Conservation (phyloP, 2,797 vertebrate species). For the Furcifer pardalis region DNA sequence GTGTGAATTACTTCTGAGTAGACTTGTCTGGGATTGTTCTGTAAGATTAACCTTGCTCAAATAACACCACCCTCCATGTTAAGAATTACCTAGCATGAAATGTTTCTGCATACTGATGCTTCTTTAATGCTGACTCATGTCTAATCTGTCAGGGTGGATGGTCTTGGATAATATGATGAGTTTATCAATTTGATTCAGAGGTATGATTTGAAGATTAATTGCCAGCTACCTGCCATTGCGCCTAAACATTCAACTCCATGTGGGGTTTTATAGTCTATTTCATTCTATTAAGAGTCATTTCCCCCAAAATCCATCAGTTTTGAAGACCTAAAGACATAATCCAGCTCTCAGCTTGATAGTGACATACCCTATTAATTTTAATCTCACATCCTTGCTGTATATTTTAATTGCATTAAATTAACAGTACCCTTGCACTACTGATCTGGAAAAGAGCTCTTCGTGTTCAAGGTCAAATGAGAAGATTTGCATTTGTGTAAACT, state of each 20-base stretch:
- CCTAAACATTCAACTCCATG: conserved; percentile 23
- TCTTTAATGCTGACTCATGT: conserved; percentile 27
- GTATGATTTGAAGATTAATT: conserved; percentile 41
- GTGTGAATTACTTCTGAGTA: background rate
- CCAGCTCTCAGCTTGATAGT: conserved; percentile 29
- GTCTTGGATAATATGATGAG: conserved; percentile 27
- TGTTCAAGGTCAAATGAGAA: conserved; percentile 9
- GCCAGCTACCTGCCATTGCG: conserved; percentile 40
- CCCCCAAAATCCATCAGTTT: conserved; percentile 14
- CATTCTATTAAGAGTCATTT: conserved; percentile 45
- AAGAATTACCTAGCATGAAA: background rate
- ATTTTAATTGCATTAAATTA: conserved; percentile 37
- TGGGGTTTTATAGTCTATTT: conserved; percentile 42
- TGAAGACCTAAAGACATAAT: conserved; percentile 33
- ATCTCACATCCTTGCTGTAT: conserved; percentile 25
- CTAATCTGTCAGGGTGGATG: conserved; percentile 44
- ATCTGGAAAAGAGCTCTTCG: background rate
- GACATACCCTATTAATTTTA: conserved; percentile 25
- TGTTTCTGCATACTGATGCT: conserved; percentile 9
- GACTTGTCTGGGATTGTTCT: background rate
- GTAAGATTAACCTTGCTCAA: background rate
- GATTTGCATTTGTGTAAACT: conserved; percentile 36
- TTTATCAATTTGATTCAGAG: conserved; percentile 27
- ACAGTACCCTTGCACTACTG: conserved; percentile 25
- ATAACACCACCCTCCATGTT: background rate